These are phyloP conservation scores for Brachyptera risi DNA, from an alignment of 2,888 invertebrate genomes.

Conservation along the genomic window DNA sequence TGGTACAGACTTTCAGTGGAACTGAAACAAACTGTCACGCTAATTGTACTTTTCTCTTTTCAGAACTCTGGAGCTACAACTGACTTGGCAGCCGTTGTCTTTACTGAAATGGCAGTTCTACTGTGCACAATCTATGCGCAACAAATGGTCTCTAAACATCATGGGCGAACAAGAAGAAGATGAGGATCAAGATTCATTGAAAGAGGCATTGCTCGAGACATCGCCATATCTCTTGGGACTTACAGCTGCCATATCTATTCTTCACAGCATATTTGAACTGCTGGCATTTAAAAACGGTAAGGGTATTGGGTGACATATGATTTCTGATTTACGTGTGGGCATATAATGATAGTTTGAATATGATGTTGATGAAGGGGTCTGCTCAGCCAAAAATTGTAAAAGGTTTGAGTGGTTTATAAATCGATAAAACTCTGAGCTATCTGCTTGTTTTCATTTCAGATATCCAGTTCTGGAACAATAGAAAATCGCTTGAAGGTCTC, in stretches of 20 bases:
- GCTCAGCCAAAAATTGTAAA: too few relatives aligned
- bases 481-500: constrained; percentile 93
- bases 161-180: constrained; percentile 66
- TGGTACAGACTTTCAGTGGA: too few relatives aligned
- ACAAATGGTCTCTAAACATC: constrained; percentile 67
- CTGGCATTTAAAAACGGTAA: constrained; percentile 97
- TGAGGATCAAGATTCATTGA: constrained; percentile 86
- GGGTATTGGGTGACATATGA: too few relatives aligned
- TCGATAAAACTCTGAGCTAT: too few relatives aligned
- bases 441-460: too few relatives aligned
- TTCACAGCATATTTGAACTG: constrained; percentile 97
- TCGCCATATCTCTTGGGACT: constrained; percentile 91
- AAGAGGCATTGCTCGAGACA: constrained; percentile 93
- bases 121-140: constrained; percentile 91
- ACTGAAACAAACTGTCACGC: too few relatives aligned
- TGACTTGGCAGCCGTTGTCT: constrained; percentile 86
- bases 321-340: too few relatives aligned
- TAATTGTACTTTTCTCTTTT: too few relatives aligned
- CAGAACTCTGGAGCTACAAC: constrained; percentile 56
- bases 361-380: too few relatives aligned
- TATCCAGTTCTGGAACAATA: constrained; percentile 99
- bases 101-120: constrained; percentile 98
- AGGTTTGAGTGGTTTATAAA: too few relatives aligned
- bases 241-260: constrained; percentile 86
- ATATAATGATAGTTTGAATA: too few relatives aligned